Evolutionary conservation across 2,888 invertebrate genomes (phyloP), one percentile per base, ranked within the genome.

Genomic region (Polyploca ridens): DNA sequence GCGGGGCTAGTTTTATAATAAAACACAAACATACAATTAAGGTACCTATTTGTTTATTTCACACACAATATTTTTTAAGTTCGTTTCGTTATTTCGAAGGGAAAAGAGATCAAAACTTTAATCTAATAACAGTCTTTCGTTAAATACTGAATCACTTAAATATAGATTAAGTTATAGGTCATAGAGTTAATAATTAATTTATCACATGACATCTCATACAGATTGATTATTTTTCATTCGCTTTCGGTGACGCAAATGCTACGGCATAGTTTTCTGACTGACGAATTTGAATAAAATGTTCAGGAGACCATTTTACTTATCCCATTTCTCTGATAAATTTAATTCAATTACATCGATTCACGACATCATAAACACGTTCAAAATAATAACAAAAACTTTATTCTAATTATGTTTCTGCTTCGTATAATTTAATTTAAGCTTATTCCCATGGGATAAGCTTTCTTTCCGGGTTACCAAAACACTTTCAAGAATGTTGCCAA

Each of bases 71-170:
- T 54, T 19, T 49, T 27, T 19, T 54, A 54, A 19, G 54, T 54
- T 19, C n/a, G 19, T 54, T 54, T 54, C 54, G 54, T 10, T 19
- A 54, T 19, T n/a, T 54, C 54, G 19, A 54, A 19, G 19, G 3
- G 64, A 38, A 63, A 64, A 72, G 76, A 76, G 76, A 76, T 76
- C 76, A 76, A 69, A 69, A 65, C 11, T 16, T 44, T 62, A 63
- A 64, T 67, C 62, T 65, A 69, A 69, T 68, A 68, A 49, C 63
- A 65, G 79, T 77, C 79, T 77, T 76, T 58, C 16, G 27, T 61
- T 63, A 63, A 78, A 77, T 77, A 78, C 79, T 77, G 73, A 62
- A 63, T 38, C 27, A 62, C 33, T 70, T 75, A 71, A 67, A 63
- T 67, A 63, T 64, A 54, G 7, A 10, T 10, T 19, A 54, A 19